Percentiles rank a stretch among this genome's conserved stretches.
These are phyloP conservation scores for Clanis bilineata DNA, from an alignment of 2,888 invertebrate genomes.

Conservation along the genomic window DNA sequence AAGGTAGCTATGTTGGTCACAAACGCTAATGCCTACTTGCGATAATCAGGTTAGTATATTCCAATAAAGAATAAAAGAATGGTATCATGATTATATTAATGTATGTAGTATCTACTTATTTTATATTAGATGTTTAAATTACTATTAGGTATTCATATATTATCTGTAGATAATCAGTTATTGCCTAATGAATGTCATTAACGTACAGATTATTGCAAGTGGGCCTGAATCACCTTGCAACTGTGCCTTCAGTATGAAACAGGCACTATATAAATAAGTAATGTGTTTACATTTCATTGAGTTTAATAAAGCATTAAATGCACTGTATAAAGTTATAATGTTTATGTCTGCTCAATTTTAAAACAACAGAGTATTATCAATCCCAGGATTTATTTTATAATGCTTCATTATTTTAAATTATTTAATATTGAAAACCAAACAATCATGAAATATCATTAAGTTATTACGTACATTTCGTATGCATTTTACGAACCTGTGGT, in stretches of 20 bases:
- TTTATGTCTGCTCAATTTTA: conserved; percentile 17
- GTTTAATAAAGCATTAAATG: conserved; percentile 19
- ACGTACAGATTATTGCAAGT: background rate
- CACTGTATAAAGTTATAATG: conserved; percentile 11
- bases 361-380: background rate
- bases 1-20: conserved; percentile 16
- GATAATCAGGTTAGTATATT: background rate
- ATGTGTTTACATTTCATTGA: conserved; percentile 17
- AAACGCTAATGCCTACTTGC: conserved; percentile 1
- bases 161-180: background rate
- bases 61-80: background rate
- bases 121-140: background rate
- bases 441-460: background rate
- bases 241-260: conserved; percentile 21
- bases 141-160: too few relatives aligned
- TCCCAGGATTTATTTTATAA: background rate
- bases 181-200: background rate
- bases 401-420: conserved; percentile 13
- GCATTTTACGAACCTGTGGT: background rate
- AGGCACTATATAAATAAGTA: conserved; percentile 16
- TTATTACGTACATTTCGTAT: conserved; percentile 6
- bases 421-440: conserved; percentile 6
- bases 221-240: conserved; percentile 8
- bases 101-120: background rate
- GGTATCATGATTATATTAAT: background rate